phyloP scores from a whole-genome alignment of 2,888 invertebrate genomes.

The Leptogaster cylindrica region DNA sequence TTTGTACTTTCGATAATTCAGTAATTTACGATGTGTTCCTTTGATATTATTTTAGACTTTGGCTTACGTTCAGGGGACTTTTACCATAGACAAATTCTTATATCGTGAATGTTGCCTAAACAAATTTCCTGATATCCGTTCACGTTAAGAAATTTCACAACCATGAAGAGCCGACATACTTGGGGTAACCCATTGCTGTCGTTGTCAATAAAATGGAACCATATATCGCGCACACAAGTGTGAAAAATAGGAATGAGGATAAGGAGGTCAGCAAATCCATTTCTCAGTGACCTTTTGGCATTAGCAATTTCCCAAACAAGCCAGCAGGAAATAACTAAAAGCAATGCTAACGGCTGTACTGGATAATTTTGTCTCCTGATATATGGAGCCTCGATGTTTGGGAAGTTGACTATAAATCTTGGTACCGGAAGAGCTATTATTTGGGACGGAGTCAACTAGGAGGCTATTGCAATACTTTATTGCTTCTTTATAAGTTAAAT shows the following conservation, averaged over 20 bases:
- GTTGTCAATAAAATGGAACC: conserved; percentile 37
- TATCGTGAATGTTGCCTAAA: conserved; percentile 11
- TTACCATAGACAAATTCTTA: conserved; percentile 24
- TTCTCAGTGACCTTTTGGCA: conserved; percentile 41
- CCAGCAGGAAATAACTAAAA: conserved; percentile 36
- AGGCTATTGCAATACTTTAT: conserved; percentile 35
- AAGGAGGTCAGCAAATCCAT: conserved; percentile 38
- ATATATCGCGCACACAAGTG: conserved; percentile 44
- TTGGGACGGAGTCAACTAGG: conserved; percentile 30
- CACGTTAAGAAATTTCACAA: conserved; percentile 21
- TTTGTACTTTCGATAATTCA: conserved; percentile 43
- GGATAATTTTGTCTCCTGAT: conserved; percentile 40
- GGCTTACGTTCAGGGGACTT: background rate
- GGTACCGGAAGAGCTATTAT: conserved; percentile 37
- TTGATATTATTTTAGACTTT: conserved; percentile 27
- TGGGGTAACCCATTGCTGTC: conserved; percentile 38
- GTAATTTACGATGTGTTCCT: conserved; percentile 38
- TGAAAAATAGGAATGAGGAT: conserved; percentile 42
- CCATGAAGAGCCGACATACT: conserved; percentile 28
- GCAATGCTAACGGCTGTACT: conserved; percentile 38
- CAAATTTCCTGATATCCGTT: too few relatives aligned
- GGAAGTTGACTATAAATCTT: conserved; percentile 32
- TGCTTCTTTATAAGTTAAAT: conserved; percentile 40
- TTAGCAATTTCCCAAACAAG: conserved; percentile 43
- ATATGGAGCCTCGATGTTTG: conserved; percentile 33